Evolutionary conservation across 2,888 invertebrate species (phyloP), one percentile per base, ranked within the genome.

Genomic region (Auanema sp.): DNA sequence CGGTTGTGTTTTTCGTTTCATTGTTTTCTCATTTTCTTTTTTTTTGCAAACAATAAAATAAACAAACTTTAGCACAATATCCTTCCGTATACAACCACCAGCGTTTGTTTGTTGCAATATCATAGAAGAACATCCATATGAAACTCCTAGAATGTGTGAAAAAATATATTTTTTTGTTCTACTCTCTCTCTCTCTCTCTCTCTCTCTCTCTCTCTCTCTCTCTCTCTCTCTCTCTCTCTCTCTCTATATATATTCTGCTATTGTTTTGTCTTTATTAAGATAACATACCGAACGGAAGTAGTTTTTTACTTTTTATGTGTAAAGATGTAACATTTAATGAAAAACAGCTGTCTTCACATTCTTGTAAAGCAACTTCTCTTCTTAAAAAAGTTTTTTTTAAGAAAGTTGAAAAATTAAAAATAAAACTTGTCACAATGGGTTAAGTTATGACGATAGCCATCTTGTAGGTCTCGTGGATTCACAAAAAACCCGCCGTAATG

Each of bases 401-500:
- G 10, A 18, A 18, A 18, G n/a, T n/a, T 23, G 16, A 52, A 24
- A 10, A 24, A 23, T 18, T 23, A 18, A n/a, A n/a, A 18, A 52
- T 52, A 52, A 24, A n/a, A 52, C 24, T 6, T 25, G 23, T 23
- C 52, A 42, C 62, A 62, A 10, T 42, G 25, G n/a, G 42, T 21
- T n/a, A 62, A 49, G 11, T 24, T 21, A 1, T 57, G 41, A 14
- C 25, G 40, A 42, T 43, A 71, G 3, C 65, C 59, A 12, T 64
- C 40, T 57, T 72, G 72, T 11, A 72, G 56, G 55, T 72, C 72
- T 47, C 72, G 58, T 6, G 72, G 72, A 61, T 69, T 72, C 10
- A 65, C 60, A 50, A 72, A 72, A 47, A 72, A 72, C 14, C 60
- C 61, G 21, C 72, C 72, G 63, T 68, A 72, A 57, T 72, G 69